Evolutionary conservation across 2,113 vertebrate genomes (phyloP), one percentile per base, ranked within the genome.

Genomic region (Catharus minimus): DNA sequence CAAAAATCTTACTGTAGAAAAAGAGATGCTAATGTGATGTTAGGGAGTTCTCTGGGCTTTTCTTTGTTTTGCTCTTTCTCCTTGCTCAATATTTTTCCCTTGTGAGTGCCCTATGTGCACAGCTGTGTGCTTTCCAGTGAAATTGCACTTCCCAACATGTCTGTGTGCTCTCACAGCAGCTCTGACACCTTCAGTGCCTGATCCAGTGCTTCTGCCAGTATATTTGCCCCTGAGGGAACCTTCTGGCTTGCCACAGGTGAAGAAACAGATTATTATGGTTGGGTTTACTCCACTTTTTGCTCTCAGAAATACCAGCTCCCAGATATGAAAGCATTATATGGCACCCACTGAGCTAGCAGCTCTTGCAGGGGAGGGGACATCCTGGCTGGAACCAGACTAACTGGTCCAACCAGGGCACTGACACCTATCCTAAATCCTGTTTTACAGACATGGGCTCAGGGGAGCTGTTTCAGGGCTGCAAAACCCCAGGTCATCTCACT

Each of bases 11-110:
- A 49, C 10, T 19, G 15, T 4, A 57, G 26, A 26, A 61, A 60
- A 83, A 64, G 3, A 46, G n/a, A 67, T 0, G 2, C 14, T 49
- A 26, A 56, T 1, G 0, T 13, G 28, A 39, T 33, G 2, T 21
- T 21, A 62, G 23, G 24, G n/a, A 62, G 24, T 13, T 52, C 32
- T 24, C 8, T 3, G 0, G 12, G 3, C 11, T 66, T 67, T 24
- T 50, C 27, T 83, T 50, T 61, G 5, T 8, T 61, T 44, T 56
- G 15, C 5, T 72, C 13, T 33, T 87, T 26, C 8, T 39, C 32
- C 5, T 74, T 11, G 15, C 5, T 75, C 38, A 26, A 1, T 30
- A 10, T 28, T 77, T 77, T 72, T 21, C 24, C n/a, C 9, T 58
- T 58, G 13, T 58, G 39, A 30, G 33, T 27, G 4, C 7, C 14